Percentiles rank a stretch among this genome's conserved stretches.
Evolutionary conservation across 2,888 invertebrate genomes (phyloP).

Genomic region (Lymantria dispar): DNA sequence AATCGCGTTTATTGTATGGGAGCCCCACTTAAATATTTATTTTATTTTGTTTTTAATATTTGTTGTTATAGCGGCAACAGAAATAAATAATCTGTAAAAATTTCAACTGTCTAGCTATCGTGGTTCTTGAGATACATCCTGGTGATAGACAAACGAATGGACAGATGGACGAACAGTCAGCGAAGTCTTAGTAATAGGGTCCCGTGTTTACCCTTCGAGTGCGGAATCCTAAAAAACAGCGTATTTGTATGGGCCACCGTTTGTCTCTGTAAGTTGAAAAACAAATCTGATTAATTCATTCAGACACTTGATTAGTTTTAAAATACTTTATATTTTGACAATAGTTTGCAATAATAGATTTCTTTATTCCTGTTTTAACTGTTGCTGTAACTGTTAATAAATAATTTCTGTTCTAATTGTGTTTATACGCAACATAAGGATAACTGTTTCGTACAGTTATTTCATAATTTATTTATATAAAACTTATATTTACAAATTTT

Average conservation of each 20-base stretch:
- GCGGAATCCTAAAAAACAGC: no score
- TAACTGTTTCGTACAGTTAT: conserved; percentile 1
- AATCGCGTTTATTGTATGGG: no score
- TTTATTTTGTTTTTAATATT: no score
- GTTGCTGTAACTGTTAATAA: conserved; percentile 2
- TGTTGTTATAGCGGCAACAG: no score
- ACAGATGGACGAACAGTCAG: no score
- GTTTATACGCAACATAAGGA: not conserved
- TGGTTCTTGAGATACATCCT: no score
- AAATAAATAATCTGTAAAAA: no score
- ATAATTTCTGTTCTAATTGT: not conserved
- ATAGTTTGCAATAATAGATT: conserved; percentile 7
- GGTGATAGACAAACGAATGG: no score
- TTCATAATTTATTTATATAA: not conserved
- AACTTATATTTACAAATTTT: not conserved
- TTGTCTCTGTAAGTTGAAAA: conserved; percentile 3
- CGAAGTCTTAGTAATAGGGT: no score
- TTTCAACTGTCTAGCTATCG: no score
- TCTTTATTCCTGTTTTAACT: conserved; percentile 6
- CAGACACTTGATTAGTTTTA: conserved; percentile 8
- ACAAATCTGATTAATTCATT: conserved; percentile 19
- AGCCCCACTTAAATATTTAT: no score
- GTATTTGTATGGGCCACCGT: conserved; percentile 18
- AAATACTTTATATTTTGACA: conserved; percentile 3
- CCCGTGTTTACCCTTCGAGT: no score